phyloP scores from a whole-genome alignment of 2,113 vertebrate species.

The Hypomesus transpacificus region DNA sequence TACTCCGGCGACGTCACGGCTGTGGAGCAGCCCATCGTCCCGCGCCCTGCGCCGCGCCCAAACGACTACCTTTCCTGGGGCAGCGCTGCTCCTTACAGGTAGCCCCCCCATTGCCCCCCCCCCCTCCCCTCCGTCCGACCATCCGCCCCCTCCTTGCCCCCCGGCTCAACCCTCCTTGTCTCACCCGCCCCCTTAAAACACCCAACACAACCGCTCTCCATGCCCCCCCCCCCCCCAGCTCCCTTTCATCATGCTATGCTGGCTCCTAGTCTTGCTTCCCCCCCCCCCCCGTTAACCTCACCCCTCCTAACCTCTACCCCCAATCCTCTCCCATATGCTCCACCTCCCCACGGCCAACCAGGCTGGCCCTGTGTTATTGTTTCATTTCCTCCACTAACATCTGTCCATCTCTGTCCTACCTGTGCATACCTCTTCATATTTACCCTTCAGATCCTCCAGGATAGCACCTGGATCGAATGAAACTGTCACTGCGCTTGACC shows the following conservation, averaged over 20 bases:
- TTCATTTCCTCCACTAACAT: slow-evolving; percentile 57
- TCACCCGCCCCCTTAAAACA: background rate
- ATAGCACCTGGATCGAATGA: slow-evolving; percentile 19
- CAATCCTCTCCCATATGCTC: background rate
- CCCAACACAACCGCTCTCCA: background rate
- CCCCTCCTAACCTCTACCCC: background rate
- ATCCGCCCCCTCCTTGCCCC: background rate
- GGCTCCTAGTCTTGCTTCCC: background rate
- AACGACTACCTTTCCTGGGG: slow-evolving; percentile 98
- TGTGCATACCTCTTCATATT: slow-evolving; percentile 39
- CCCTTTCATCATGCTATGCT: background rate
- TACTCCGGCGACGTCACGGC: slow-evolving; percentile 94
- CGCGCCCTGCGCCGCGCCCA: slow-evolving; percentile 89
- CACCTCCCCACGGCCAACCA: slow-evolving; percentile 10
- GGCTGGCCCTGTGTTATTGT: slow-evolving; percentile 50
- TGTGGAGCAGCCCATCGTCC: slow-evolving; percentile 96
- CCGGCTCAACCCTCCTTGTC: background rate
- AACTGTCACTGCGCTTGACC: slow-evolving; percentile 1
- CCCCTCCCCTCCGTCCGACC: no score
- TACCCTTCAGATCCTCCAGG: slow-evolving; percentile 37
- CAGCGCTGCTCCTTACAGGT: slow-evolving; percentile 93
- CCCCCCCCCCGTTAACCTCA: background rate
- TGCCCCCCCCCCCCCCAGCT: background rate
- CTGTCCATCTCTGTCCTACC: slow-evolving; percentile 30
- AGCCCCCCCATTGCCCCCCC: slow-evolving; percentile 25